Evolutionary conservation across 2,113 vertebrate genomes (phyloP).

Genomic region (Apistogramma diplotaenia): DNA sequence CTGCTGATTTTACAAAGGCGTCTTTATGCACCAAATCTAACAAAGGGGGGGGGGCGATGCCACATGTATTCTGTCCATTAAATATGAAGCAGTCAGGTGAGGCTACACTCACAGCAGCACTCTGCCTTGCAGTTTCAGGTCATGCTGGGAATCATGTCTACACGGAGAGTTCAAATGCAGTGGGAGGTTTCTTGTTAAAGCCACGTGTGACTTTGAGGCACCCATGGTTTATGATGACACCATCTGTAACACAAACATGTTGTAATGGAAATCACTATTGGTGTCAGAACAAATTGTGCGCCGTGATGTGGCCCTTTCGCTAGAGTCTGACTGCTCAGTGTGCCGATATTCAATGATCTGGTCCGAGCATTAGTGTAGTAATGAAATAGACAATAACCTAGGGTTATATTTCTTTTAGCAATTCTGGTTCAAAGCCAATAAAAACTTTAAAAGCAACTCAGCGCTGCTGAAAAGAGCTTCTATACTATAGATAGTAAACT

Average conservation of each 20-base stretch:
- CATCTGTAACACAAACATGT: not conserved
- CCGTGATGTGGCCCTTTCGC: not conserved
- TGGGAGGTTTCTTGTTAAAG: not conserved
- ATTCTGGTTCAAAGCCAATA: not conserved
- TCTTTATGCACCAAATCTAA: not conserved
- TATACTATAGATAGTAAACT: not conserved
- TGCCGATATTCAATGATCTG: not conserved
- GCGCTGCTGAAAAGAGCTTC: not conserved
- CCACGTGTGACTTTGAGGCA: not conserved
- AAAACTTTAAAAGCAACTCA: not conserved
- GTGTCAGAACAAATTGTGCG: not conserved
- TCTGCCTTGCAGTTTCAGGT: not conserved
- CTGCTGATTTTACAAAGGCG: not conserved
- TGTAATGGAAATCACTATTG: not conserved
- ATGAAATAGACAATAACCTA: not conserved
- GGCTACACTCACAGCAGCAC: not conserved
- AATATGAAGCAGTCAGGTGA: not conserved
- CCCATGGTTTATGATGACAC: not conserved
- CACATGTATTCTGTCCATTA: not conserved
- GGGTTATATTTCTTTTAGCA: not conserved
- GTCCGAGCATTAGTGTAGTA: not conserved
- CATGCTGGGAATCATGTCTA: not conserved
- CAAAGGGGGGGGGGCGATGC: not conserved
- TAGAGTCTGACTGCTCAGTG: not conserved
- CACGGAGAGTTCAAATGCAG: not conserved